These are phyloP conservation scores for Menidia beryllina DNA, from an alignment of 2,113 vertebrate species.

Conservation along the genomic window DNA sequence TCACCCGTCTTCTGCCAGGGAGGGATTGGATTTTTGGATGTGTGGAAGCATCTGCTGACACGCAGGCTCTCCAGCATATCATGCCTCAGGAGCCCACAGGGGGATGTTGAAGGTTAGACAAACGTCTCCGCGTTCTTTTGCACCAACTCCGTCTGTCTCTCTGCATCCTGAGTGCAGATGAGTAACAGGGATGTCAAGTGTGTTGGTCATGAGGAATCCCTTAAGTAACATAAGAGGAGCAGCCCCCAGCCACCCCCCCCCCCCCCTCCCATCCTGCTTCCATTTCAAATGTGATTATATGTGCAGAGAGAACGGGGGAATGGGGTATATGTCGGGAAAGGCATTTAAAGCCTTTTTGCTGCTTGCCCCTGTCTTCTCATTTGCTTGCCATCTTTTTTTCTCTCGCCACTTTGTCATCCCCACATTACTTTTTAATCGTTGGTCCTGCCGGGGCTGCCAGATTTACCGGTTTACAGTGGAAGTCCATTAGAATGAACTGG, in stretches of 20 bases:
- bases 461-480: constrained; percentile 49
- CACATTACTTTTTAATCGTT: constrained; percentile 1
- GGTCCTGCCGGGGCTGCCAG: constrained; percentile 62
- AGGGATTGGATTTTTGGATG: neutral
- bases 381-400: constrained; percentile 26
- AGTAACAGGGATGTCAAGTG: constrained; percentile 32
- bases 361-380: constrained; percentile 27
- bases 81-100: constrained; percentile 24
- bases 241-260: no score
- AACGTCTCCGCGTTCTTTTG: constrained; percentile 13
- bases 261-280: constrained; percentile 27
- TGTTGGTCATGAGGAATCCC: constrained; percentile 54
- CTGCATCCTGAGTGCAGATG: neutral
- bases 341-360: constrained; percentile 31
- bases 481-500: constrained; percentile 44
- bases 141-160: constrained; percentile 8
- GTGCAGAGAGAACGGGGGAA: constrained; percentile 35
- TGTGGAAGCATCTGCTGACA: constrained; percentile 16
- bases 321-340: constrained; percentile 33
- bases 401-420: constrained; percentile 35
- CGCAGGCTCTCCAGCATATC: constrained; percentile 20
- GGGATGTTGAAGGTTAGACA: constrained; percentile 66
- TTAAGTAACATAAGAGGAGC: constrained; percentile 36
- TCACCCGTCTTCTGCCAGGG: constrained; percentile 11
- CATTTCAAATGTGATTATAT: constrained; percentile 55